phyloP scores from a whole-genome alignment of 2,797 vertebrate genomes.

The Myripristis jacobus region DNA sequence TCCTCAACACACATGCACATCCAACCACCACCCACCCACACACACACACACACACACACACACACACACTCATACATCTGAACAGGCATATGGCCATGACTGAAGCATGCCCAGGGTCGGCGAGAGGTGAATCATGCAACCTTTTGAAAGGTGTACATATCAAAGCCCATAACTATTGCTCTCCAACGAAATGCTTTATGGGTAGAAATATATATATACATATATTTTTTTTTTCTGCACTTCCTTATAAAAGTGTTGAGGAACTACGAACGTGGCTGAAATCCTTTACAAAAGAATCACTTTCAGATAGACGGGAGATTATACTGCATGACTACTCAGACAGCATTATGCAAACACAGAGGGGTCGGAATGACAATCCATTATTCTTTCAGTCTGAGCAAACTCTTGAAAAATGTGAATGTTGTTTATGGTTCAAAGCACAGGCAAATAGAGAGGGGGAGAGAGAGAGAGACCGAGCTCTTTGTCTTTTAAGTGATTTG shows the following conservation, averaged over 20 bases:
- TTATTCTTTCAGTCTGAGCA: constrained; percentile 59
- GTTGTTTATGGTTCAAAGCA: constrained; percentile 69
- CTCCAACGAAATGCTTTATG: neutral
- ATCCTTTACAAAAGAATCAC: constrained; percentile 48
- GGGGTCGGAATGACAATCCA: constrained; percentile 46
- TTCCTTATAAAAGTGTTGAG: constrained; percentile 21
- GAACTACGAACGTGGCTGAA: constrained; percentile 16
- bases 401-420: constrained; percentile 56
- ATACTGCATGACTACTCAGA: constrained; percentile 54
- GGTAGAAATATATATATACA: neutral
- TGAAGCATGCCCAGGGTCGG: constrained; percentile 48
- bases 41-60: constrained; percentile 5
- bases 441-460: constrained; percentile 51
- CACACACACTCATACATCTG: neutral
- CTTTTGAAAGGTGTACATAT: constrained; percentile 34
- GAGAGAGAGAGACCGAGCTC: constrained; percentile 23
- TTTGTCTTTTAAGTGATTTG: constrained; percentile 66
- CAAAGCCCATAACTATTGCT: constrained; percentile 36
- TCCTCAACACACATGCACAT: neutral
- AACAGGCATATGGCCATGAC: neutral
- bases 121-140: constrained; percentile 56
- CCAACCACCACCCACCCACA: neutral
- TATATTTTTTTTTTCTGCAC: too few relatives aligned
- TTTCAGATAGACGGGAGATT: constrained; percentile 63
- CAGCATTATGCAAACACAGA: constrained; percentile 58